Conservation (phyloP, 2,888 invertebrate species). For the Conus canariensis region DNA sequence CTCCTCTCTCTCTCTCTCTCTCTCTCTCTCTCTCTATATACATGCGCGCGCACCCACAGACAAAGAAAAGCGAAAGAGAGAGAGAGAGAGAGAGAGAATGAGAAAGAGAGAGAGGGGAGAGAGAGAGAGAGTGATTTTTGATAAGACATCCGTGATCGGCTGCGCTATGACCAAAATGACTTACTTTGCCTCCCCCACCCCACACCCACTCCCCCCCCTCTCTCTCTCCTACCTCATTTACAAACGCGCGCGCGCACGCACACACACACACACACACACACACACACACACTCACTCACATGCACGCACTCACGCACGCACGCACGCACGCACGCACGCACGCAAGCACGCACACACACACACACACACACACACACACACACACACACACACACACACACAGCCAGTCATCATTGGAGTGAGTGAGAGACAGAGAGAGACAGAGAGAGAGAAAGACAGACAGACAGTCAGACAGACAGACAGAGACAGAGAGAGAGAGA, state of each 20-base stretch:
- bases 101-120: too few species aligned
- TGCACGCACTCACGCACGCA: not conserved
- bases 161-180: not conserved
- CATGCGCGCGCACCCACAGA: not conserved
- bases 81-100: too few species aligned
- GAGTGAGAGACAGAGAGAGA: slow-evolving; percentile 12
- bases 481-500: too few species aligned
- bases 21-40: not conserved
- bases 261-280: not conserved
- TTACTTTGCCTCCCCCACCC: not conserved
- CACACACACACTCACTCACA: not conserved
- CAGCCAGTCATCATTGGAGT: not conserved
- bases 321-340: not conserved
- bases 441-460: not conserved
- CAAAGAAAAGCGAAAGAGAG: too few species aligned
- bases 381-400: not conserved
- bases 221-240: not conserved
- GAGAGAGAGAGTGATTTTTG: too few species aligned
- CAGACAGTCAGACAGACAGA: too few species aligned
- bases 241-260: not conserved
- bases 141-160: too few species aligned
- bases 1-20: slow-evolving; percentile 14
- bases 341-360: not conserved
- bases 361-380: slow-evolving; percentile 1
- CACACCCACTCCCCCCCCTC: not conserved